phyloP scores from a whole-genome alignment of 2,888 invertebrate species.

The Trypoxylon attenuatum region DNA sequence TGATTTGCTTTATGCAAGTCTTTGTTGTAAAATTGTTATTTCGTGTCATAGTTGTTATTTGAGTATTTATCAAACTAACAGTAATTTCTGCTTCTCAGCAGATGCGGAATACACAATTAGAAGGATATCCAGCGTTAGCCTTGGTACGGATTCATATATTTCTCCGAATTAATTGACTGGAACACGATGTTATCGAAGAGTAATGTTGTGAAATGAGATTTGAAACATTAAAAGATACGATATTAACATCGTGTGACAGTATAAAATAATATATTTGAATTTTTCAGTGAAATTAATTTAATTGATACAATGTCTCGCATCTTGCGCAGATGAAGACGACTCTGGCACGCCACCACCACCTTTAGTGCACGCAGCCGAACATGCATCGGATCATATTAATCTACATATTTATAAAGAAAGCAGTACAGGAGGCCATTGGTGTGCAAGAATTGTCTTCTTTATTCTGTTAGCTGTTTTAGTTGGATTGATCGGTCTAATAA shows the following conservation, averaged over 20 bases:
- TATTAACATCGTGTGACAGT: no score
- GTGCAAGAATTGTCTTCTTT: constrained; percentile 89
- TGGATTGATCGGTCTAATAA: constrained; percentile 85
- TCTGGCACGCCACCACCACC: constrained; percentile 65
- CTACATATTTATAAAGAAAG: constrained; percentile 87
- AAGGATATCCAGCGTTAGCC: constrained; percentile 49
- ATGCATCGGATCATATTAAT: constrained; percentile 80
- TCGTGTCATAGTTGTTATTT: background rate
- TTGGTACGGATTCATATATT: constrained; percentile 43
- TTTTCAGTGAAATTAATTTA: background rate
- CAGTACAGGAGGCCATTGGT: constrained; percentile 88
- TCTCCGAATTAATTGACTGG: constrained; percentile 16
- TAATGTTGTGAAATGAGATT: no score
- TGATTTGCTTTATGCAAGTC: constrained; percentile 8
- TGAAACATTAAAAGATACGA: background rate
- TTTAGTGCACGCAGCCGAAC: constrained; percentile 56
- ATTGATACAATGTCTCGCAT: constrained; percentile 16
- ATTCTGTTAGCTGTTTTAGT: constrained; percentile 82
- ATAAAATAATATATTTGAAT: background rate
- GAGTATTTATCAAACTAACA: constrained; percentile 8
- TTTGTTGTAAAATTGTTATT: constrained; percentile 13
- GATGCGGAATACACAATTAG: constrained; percentile 50
- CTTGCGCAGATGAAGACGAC: constrained; percentile 69
- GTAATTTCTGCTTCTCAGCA: constrained; percentile 37
- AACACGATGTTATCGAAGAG: no score